Percentiles rank a stretch among this genome's conserved stretches.
Evolutionary conservation across 2,888 invertebrate genomes (phyloP).

Genomic region (Drosophila anomalata): DNA sequence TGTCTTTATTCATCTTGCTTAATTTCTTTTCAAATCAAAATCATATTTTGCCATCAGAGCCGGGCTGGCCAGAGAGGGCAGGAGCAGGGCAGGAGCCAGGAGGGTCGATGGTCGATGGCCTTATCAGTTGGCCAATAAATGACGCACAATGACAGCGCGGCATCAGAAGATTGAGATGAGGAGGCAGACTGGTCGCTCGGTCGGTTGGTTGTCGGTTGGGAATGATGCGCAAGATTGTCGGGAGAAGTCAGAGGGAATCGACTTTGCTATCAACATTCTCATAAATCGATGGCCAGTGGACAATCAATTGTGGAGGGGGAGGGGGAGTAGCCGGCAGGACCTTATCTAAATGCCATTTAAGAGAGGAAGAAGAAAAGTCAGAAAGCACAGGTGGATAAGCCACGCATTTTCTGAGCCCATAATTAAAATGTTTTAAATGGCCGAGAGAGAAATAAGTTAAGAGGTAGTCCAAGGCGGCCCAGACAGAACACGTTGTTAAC

Average conservation of each 20-base stretch:
- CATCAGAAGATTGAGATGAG: conserved; percentile 1
- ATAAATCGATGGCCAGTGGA: conserved; percentile 63
- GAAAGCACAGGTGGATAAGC: conserved; percentile 24
- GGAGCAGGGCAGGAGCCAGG: neutral
- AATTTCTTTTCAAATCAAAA: conserved; percentile 73
- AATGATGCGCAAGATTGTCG: conserved; percentile 35
- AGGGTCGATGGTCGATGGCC: conserved; percentile 20
- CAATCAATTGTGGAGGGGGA: conserved; percentile 25
- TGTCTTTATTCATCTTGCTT: conserved; percentile 63
- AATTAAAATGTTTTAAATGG: conserved; percentile 81
- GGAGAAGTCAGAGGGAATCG: conserved; percentile 20
- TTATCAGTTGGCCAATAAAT: conserved; percentile 71
- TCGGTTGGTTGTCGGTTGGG: neutral
- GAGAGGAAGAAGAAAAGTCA: conserved; percentile 32
- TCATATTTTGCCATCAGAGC: conserved; percentile 62
- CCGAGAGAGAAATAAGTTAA: neutral
- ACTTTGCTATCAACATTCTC: conserved; percentile 54
- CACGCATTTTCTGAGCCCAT: conserved; percentile 65
- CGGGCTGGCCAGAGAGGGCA: neutral
- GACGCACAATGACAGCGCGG: conserved; percentile 52
- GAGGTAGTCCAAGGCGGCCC: conserved; percentile 13
- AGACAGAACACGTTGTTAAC: conserved; percentile 81
- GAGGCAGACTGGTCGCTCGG: neutral
- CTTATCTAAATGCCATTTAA: conserved; percentile 80
- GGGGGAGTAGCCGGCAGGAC: conserved; percentile 19